These are phyloP conservation scores for Drosophila malerkotliana DNA, from an alignment of 1,140 invertebrate species.

Conservation along the genomic window DNA sequence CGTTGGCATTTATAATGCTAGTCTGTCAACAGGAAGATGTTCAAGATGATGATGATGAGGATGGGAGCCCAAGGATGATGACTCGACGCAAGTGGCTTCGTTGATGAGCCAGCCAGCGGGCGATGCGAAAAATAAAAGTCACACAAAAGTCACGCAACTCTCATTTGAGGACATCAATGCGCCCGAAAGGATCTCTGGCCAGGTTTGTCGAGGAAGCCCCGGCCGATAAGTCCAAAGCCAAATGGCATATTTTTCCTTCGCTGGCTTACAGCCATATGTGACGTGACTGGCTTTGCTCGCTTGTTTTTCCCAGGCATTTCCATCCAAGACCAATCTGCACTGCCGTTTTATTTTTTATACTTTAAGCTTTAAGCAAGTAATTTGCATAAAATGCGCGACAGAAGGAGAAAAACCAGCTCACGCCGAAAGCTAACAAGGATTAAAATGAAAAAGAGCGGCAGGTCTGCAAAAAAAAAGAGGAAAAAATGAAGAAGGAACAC, in stretches of 20 bases:
- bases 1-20: conserved; percentile 56
- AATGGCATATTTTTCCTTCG: conserved; percentile 35
- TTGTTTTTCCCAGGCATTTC: conserved; percentile 26
- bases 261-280: conserved; percentile 36
- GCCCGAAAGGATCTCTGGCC: conserved; percentile 20
- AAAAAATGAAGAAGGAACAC: neutral
- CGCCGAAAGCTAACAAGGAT: conserved; percentile 68
- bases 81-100: conserved; percentile 59
- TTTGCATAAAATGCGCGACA: conserved; percentile 69
- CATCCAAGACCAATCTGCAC: conserved; percentile 41
- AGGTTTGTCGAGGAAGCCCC: conserved; percentile 11
- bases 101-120: conserved; percentile 48
- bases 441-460: conserved; percentile 34
- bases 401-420: conserved; percentile 29
- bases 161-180: conserved; percentile 53
- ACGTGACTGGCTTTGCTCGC: conserved; percentile 45
- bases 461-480: neutral
- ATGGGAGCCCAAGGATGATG: conserved; percentile 48
- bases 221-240: conserved; percentile 43
- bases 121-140: conserved; percentile 49
- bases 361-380: conserved; percentile 59
- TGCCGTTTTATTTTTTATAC: conserved; percentile 35
- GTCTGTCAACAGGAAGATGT: conserved; percentile 44
- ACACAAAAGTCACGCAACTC: conserved; percentile 72
- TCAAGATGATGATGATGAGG: conserved; percentile 14